These are phyloP conservation scores for Poecilobothrus nobilitatus DNA, from an alignment of 2,888 invertebrate genomes.

Conservation along the genomic window DNA sequence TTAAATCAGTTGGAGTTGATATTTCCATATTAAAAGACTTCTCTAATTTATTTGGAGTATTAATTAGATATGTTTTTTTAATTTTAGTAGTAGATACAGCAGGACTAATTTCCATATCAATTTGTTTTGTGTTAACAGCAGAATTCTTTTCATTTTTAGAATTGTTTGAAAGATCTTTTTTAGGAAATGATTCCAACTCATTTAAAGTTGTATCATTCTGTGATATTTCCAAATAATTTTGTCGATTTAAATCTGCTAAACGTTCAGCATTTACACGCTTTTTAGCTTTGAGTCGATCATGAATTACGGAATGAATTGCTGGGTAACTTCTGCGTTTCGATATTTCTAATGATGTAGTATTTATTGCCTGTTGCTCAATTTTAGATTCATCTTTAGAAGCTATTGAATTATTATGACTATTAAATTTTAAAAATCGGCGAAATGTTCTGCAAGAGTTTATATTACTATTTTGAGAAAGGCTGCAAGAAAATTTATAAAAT, in stretches of 20 bases:
- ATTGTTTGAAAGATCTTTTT: too few species aligned
- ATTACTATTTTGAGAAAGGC: not conserved
- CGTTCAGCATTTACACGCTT: constrained; percentile 3
- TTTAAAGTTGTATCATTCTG: not conserved
- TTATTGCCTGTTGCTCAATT: not conserved
- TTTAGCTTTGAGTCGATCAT: not conserved
- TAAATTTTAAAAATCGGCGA: not conserved
- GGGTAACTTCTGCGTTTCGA: not conserved
- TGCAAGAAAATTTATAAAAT: not conserved
- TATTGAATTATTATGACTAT: not conserved
- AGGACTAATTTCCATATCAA: not conserved
- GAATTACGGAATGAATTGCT: not conserved
- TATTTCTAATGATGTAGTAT: not conserved
- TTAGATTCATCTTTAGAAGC: not conserved
- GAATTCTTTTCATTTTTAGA: not conserved
- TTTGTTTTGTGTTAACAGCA: not conserved
- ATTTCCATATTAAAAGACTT: not conserved
- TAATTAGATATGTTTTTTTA: not conserved
- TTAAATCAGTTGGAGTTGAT: not conserved
- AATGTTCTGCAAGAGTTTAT: not conserved
- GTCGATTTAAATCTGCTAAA: not conserved
- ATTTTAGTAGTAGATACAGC: not conserved
- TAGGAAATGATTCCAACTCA: too few species aligned
- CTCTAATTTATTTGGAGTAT: not conserved
- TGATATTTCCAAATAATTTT: not conserved